Conservation (phyloP, 2,888 invertebrate species). For the Melieria picta region DNA sequence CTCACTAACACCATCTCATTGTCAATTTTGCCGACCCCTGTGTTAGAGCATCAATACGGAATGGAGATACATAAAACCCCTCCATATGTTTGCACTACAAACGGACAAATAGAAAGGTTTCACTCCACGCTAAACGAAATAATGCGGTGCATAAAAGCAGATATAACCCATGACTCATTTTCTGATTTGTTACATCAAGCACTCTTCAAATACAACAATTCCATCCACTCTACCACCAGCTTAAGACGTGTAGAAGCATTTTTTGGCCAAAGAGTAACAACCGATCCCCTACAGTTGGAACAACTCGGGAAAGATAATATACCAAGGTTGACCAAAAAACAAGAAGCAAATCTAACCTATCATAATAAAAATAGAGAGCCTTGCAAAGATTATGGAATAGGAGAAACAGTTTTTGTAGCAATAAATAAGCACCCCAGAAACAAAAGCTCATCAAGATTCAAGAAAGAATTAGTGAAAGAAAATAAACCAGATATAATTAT, state of each 20-base stretch:
- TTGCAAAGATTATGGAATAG: slow-evolving; percentile 39
- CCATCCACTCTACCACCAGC: slow-evolving; percentile 38
- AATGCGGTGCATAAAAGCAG: slow-evolving; percentile 38
- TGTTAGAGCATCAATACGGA: slow-evolving; percentile 34
- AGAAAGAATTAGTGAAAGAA: slow-evolving; percentile 27
- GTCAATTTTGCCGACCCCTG: too few relatives aligned
- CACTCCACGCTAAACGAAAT: slow-evolving; percentile 43
- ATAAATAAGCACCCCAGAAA: slow-evolving; percentile 43
- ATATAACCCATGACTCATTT: slow-evolving; percentile 10
- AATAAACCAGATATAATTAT: slow-evolving; percentile 10
- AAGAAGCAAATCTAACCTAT: neutral
- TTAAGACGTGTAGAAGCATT: slow-evolving; percentile 41
- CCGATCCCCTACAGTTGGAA: too few relatives aligned
- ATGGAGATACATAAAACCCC: slow-evolving; percentile 33
- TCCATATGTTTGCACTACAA: slow-evolving; percentile 18
- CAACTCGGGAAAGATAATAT: slow-evolving; percentile 20
- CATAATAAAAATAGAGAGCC: slow-evolving; percentile 37
- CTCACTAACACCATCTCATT: too few relatives aligned
- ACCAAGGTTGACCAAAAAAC: neutral
- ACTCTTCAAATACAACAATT: slow-evolving; percentile 37
- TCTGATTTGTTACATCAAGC: slow-evolving; percentile 21
- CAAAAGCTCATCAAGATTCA: slow-evolving; percentile 34
- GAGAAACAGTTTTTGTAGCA: slow-evolving; percentile 40
- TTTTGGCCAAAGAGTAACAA: slow-evolving; percentile 33
- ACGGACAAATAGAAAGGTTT: slow-evolving; percentile 37